Evolutionary conservation across 2,113 vertebrate species (phyloP).

Genomic region (Mixornis gularis): DNA sequence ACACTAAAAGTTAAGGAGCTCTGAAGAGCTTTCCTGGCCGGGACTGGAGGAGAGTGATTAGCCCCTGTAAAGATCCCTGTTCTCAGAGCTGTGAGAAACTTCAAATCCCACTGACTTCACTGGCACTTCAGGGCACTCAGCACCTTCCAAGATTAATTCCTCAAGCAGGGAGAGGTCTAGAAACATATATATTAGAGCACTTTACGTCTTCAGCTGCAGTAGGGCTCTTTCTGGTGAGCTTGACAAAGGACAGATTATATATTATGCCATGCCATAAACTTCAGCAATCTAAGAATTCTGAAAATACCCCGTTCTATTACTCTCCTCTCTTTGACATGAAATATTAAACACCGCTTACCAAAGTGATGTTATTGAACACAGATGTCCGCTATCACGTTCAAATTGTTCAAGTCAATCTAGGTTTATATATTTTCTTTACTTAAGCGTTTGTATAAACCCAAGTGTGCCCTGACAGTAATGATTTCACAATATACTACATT

Average conservation of each 20-base stretch:
- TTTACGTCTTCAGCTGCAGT: slow-evolving; percentile 62
- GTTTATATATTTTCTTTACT: slow-evolving; percentile 72
- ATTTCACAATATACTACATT: slow-evolving; percentile 72
- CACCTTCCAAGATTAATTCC: slow-evolving; percentile 59
- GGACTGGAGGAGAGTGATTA: not conserved
- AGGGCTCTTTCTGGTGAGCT: slow-evolving; percentile 68
- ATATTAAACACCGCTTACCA: slow-evolving; percentile 78
- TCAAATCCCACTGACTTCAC: slow-evolving; percentile 45
- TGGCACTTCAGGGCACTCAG: slow-evolving; percentile 55
- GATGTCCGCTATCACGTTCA: slow-evolving; percentile 75
- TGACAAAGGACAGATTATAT: slow-evolving; percentile 70
- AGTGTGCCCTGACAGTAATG: slow-evolving; percentile 74
- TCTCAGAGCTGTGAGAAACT: not conserved
- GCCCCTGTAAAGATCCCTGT: not conserved
- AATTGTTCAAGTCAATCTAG: slow-evolving; percentile 71
- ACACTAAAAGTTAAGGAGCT: not conserved
- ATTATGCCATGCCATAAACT: slow-evolving; percentile 49
- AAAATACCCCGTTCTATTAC: slow-evolving; percentile 58
- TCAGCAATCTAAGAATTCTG: slow-evolving; percentile 60
- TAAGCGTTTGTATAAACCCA: slow-evolving; percentile 58
- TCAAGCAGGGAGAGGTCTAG: slow-evolving; percentile 52
- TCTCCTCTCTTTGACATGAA: slow-evolving; percentile 68
- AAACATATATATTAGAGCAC: slow-evolving; percentile 62
- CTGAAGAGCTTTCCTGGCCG: not conserved
- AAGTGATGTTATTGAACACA: slow-evolving; percentile 75